Conservation (phyloP, 2,113 vertebrate genomes). For the Sinocyclocheilus grahami region DNA sequence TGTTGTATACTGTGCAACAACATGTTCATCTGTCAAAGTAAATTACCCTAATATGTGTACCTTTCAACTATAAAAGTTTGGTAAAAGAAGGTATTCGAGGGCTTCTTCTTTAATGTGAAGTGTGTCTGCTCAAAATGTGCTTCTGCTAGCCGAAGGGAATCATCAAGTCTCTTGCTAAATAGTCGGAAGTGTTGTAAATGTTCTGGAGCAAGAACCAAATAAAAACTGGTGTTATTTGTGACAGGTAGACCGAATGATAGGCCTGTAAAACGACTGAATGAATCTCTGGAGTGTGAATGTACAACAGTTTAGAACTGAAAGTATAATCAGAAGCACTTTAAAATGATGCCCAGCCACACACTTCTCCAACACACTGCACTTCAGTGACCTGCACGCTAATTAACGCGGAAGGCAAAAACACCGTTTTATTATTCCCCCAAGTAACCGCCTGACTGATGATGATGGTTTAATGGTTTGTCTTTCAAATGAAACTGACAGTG, state of each 20-base stretch:
- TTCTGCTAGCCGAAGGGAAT: conserved; percentile 18
- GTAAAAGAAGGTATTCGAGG: neutral
- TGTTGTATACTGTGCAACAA: neutral
- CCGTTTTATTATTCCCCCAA: neutral
- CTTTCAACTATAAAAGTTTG: neutral
- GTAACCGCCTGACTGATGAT: neutral
- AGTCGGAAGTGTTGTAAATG: neutral
- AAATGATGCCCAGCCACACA: neutral
- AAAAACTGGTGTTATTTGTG: neutral
- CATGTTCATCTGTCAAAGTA: neutral
- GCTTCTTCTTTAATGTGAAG: neutral
- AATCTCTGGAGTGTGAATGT: conserved; percentile 15
- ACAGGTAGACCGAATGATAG: neutral
- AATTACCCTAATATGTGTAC: neutral
- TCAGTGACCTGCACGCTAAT: neutral
- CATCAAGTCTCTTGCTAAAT: conserved; percentile 12
- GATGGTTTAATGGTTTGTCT: neutral
- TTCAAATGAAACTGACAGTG: neutral
- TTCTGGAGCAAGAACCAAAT: conserved; percentile 11
- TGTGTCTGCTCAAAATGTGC: conserved; percentile 15
- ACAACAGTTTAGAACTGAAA: neutral
- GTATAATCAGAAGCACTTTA: conserved; percentile 33
- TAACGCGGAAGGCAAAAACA: neutral
- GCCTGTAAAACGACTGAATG: neutral
- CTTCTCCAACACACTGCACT: neutral